A percentile compares a stretch with the other conserved stretches of the same genome.
phyloP scores from a whole-genome alignment of 2,888 invertebrate species.

The Protodeltote pygarga region DNA sequence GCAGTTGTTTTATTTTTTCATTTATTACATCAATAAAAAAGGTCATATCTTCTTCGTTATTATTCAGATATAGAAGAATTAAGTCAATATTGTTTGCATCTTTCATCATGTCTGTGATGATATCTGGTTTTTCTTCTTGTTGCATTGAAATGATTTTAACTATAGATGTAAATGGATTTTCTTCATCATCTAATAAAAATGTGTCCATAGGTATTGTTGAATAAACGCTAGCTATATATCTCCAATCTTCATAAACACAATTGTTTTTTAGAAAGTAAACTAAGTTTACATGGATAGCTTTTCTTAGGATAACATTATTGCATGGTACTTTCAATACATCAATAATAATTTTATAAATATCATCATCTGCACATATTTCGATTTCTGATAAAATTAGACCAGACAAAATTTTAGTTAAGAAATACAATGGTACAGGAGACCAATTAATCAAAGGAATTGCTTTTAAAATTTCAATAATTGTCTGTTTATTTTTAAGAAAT shows the following conservation, averaged over 20 bases:
- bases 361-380: slow-evolving; percentile 18
- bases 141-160: slow-evolving; percentile 46
- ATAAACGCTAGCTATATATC: slow-evolving; percentile 58
- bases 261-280: slow-evolving; percentile 63
- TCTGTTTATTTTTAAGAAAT: slow-evolving; percentile 50
- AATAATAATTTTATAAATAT: slow-evolving; percentile 46
- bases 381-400: slow-evolving; percentile 36
- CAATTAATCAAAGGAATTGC: slow-evolving; percentile 68
- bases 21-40: slow-evolving; percentile 55
- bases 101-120: slow-evolving; percentile 53
- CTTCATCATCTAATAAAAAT: slow-evolving; percentile 14
- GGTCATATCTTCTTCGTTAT: slow-evolving; percentile 53
- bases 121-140: slow-evolving; percentile 48
- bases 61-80: slow-evolving; percentile 60
- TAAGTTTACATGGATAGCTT: slow-evolving; percentile 66
- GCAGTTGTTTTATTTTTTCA: slow-evolving; percentile 57
- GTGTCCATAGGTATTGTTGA: slow-evolving; percentile 52
- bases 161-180: slow-evolving; percentile 50
- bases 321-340: slow-evolving; percentile 71
- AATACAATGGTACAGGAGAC: slow-evolving; percentile 75
- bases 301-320: slow-evolving; percentile 71
- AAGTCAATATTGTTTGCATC: slow-evolving; percentile 61
- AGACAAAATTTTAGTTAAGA: slow-evolving; percentile 64
- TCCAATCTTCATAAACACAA: slow-evolving; percentile 60
- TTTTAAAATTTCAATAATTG: slow-evolving; percentile 60